Conservation (phyloP, 2,113 vertebrate genomes). For the Anguilla rostrata region DNA sequence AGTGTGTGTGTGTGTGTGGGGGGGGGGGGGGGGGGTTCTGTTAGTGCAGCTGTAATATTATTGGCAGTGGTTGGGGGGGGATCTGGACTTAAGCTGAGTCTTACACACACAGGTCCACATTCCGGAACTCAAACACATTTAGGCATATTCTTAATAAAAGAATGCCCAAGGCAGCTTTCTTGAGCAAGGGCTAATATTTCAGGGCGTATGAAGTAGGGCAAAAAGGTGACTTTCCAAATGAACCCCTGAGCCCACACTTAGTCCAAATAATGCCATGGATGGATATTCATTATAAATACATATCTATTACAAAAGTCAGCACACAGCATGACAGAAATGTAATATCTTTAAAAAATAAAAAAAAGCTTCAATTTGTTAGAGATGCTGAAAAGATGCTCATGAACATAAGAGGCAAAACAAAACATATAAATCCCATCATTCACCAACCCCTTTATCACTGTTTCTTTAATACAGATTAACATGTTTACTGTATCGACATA, state of each 20-base stretch:
- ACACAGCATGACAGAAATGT: constrained; percentile 44
- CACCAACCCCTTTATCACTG: constrained; percentile 26
- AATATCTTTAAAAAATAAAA: background rate
- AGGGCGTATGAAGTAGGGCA: background rate
- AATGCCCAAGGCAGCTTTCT: background rate
- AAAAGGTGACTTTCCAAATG: constrained; percentile 54
- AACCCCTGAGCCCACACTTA: background rate
- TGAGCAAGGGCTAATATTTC: background rate
- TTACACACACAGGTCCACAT: constrained; percentile 2
- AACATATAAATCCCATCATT: constrained; percentile 3
- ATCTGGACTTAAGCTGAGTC: background rate
- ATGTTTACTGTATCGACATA: constrained; percentile 58
- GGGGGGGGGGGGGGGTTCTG: background rate
- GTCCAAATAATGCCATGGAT: background rate
- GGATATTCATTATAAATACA: background rate
- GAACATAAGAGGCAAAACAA: background rate
- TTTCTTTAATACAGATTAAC: constrained; percentile 51
- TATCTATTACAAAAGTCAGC: constrained; percentile 8
- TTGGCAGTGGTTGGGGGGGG: background rate
- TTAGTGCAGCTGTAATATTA: background rate
- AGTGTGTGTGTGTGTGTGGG: too few species aligned
- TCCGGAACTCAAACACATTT: background rate
- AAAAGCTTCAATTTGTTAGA: background rate
- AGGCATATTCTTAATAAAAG: background rate
- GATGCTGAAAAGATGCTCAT: constrained; percentile 5